Conservation (phyloP, 2,888 invertebrate species). For the Agrotis clavis region DNA sequence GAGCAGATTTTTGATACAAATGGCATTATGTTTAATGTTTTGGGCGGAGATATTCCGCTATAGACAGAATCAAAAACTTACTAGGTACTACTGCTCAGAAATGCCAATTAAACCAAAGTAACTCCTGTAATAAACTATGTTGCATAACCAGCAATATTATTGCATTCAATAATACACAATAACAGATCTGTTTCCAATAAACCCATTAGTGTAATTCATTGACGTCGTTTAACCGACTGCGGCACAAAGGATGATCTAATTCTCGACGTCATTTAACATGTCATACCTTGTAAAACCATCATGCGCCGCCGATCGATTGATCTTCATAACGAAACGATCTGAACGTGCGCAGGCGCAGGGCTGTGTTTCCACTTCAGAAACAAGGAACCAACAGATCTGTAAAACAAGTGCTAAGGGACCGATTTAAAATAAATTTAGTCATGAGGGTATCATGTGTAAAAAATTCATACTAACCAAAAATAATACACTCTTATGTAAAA, state of each 20-base stretch:
- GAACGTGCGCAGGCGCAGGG: constrained; percentile 46
- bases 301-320: constrained; percentile 47
- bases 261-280: constrained; percentile 60
- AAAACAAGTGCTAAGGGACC: neutral
- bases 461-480: too few relatives aligned
- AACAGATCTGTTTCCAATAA: constrained; percentile 21
- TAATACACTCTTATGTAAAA: too few relatives aligned
- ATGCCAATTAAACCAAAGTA: too few relatives aligned
- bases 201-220: constrained; percentile 23
- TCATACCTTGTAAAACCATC: constrained; percentile 63
- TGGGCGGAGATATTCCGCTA: too few relatives aligned
- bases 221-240: constrained; percentile 8
- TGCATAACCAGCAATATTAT: neutral
- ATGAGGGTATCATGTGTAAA: too few relatives aligned
- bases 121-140: neutral
- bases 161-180: neutral
- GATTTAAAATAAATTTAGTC: neutral
- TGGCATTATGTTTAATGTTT: too few relatives aligned
- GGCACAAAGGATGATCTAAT: constrained; percentile 50
- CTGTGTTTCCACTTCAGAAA: neutral
- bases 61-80: too few relatives aligned
- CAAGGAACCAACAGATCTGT: neutral
- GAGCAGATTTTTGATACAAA: too few relatives aligned
- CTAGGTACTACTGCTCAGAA: too few relatives aligned
- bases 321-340: constrained; percentile 34